Conservation (phyloP, 2,888 invertebrate genomes). For the Copidosoma aretas region DNA sequence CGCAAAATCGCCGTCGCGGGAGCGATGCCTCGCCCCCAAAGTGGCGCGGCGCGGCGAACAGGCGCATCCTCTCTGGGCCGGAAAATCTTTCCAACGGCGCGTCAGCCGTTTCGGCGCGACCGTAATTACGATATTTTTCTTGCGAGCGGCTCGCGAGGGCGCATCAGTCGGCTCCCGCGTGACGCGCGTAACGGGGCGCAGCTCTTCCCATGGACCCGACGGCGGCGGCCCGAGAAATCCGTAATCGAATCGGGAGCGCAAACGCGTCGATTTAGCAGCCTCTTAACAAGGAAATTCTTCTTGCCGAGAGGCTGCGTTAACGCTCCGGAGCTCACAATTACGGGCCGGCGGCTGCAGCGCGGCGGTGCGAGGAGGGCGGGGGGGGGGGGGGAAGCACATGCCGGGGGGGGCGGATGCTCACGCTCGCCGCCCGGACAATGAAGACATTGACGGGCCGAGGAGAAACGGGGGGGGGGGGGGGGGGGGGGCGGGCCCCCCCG, state of each 20-base stretch:
- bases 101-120: too few relatives aligned
- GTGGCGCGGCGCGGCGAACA: too few relatives aligned
- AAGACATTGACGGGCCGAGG: slow-evolving; percentile 34
- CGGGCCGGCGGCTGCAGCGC: neutral
- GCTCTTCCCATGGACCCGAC: too few relatives aligned
- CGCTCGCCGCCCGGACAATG: slow-evolving; percentile 39
- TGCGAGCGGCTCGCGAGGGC: too few relatives aligned
- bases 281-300: slow-evolving; percentile 16
- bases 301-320: slow-evolving; percentile 4
- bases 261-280: slow-evolving; percentile 16
- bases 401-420: slow-evolving; percentile 20
- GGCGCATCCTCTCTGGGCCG: too few relatives aligned
- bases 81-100: too few relatives aligned
- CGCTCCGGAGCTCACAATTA: slow-evolving; percentile 30
- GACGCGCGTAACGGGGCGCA: too few relatives aligned
- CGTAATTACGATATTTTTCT: too few relatives aligned
- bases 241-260: slow-evolving; percentile 2
- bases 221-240: neutral
- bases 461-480: neutral
- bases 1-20: too few relatives aligned
- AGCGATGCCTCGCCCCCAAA: too few relatives aligned
- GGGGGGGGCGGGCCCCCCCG: neutral
- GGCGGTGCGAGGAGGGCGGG: too few relatives aligned
- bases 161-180: too few relatives aligned
- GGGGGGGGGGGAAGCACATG: neutral